Evolutionary conservation across 2,797 vertebrate species (phyloP).

Genomic region (Crenichthys baileyi): DNA sequence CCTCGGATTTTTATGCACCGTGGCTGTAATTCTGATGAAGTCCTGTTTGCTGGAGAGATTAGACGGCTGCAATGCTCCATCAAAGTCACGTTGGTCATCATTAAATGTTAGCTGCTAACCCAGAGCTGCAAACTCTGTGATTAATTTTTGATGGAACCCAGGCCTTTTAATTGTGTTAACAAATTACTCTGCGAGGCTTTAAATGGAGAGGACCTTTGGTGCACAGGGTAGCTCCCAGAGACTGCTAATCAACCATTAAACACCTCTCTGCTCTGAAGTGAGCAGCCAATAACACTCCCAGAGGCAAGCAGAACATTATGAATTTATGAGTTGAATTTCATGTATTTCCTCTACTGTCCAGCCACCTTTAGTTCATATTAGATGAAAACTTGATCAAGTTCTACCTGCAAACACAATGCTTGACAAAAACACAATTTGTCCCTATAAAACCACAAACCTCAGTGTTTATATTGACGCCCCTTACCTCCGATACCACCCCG

Average conservation of each 20-base stretch:
- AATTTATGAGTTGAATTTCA: conserved; percentile 36
- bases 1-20: conserved; percentile 31
- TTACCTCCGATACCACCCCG: too few relatives aligned
- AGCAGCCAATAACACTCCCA: conserved; percentile 34
- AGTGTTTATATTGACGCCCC: neutral
- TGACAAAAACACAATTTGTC: too few relatives aligned
- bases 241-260: conserved; percentile 63
- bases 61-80: conserved; percentile 20
- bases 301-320: conserved; percentile 46
- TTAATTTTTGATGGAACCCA: conserved; percentile 49
- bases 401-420: too few relatives aligned
- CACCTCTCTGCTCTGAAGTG: conserved; percentile 46
- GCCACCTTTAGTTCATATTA: neutral
- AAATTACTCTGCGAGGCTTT: conserved; percentile 52
- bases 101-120: conserved; percentile 34
- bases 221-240: conserved; percentile 21
- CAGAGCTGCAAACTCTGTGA: conserved; percentile 21
- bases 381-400: neutral
- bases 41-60: conserved; percentile 11
- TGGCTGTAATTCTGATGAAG: conserved; percentile 41
- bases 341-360: conserved; percentile 8
- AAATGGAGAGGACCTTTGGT: conserved; percentile 52
- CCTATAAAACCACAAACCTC: too few relatives aligned
- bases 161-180: conserved; percentile 56
- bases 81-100: conserved; percentile 46